phyloP scores from a whole-genome alignment of 2,797 vertebrate genomes.

The Acanthurus leucopareius region DNA sequence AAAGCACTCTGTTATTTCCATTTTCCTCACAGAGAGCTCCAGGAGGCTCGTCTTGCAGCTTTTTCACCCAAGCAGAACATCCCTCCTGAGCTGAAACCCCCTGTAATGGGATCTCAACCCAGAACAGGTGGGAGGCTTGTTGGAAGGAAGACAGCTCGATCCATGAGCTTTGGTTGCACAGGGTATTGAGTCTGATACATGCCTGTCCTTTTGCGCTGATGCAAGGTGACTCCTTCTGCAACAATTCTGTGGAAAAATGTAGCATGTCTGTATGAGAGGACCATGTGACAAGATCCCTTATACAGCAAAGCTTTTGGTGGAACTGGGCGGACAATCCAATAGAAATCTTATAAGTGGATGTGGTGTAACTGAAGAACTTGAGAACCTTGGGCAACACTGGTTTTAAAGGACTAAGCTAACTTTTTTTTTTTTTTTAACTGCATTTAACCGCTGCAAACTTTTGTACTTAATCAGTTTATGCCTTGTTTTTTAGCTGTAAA shows the following conservation, averaged over 20 bases:
- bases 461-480: background rate
- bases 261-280: background rate
- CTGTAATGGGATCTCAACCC: slow-evolving; percentile 52
- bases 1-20: background rate
- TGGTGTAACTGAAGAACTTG: background rate
- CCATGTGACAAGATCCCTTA: background rate
- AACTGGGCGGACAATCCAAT: background rate
- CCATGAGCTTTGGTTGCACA: slow-evolving; percentile 89
- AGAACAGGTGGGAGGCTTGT: slow-evolving; percentile 83
- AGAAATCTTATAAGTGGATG: background rate
- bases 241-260: slow-evolving; percentile 1
- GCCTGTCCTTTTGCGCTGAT: background rate
- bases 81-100: slow-evolving; percentile 31
- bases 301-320: background rate
- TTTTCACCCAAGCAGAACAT: slow-evolving; percentile 76
- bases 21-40: slow-evolving; percentile 87
- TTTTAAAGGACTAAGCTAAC: slow-evolving; percentile 23
- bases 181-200: slow-evolving; percentile 66
- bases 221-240: background rate
- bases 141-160: slow-evolving; percentile 86
- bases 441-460: slow-evolving; percentile 13
- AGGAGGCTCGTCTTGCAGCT: slow-evolving; percentile 89
- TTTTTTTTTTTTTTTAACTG: slow-evolving; percentile 7
- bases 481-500: slow-evolving; percentile 78
- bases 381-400: background rate